Conservation (phyloP, 2,888 invertebrate genomes). For the Sminthurides aquaticus region DNA sequence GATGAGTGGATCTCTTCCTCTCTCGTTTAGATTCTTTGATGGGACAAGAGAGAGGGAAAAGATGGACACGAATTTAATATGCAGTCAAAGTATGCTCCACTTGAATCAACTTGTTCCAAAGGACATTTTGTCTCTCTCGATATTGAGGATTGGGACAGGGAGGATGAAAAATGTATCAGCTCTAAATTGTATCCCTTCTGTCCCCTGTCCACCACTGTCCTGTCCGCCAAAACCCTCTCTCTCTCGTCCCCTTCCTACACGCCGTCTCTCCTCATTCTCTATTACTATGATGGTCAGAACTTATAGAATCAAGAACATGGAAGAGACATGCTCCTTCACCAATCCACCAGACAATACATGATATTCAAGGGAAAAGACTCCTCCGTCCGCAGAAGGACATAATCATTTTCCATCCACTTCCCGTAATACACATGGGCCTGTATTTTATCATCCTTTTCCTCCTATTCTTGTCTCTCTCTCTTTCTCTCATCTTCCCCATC, state of each 20-base stretch:
- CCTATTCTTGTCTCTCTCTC: not conserved
- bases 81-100: slow-evolving; percentile 14
- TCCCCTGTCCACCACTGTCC: slow-evolving; percentile 9
- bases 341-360: not conserved
- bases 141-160: no score
- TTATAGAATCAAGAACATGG: no score
- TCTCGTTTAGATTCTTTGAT: no score
- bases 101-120: not conserved
- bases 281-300: no score
- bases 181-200: slow-evolving; percentile 19
- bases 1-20: no score
- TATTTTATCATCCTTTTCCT: not conserved
- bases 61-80: slow-evolving; percentile 11
- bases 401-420: not conserved
- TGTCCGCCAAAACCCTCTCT: slow-evolving; percentile 1
- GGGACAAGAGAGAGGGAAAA: no score
- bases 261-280: no score
- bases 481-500: no score
- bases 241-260: no score
- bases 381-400: not conserved
- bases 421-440: not conserved
- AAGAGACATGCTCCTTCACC: not conserved
- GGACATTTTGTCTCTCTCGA: no score
- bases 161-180: slow-evolving; percentile 23
- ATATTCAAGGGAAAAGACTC: not conserved